Evolutionary conservation across 2,797 vertebrate species (phyloP).

Genomic region (Pseudopleuronectes americanus): DNA sequence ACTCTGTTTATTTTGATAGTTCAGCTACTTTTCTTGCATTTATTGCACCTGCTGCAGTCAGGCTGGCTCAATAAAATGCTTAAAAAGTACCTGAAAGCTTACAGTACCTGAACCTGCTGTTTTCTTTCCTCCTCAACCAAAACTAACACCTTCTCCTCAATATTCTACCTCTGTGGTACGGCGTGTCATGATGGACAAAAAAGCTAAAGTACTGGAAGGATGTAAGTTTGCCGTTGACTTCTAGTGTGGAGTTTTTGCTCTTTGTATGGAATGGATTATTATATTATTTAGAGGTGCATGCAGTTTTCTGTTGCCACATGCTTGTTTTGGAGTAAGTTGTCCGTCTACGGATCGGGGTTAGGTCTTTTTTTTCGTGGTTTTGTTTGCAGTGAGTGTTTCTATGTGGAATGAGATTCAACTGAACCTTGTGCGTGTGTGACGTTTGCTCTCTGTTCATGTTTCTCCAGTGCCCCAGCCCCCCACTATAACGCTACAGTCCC

Average conservation of each 20-base stretch:
- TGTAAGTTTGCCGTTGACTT: constrained; percentile 89
- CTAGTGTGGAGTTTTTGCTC: constrained; percentile 61
- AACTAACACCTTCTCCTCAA: constrained; percentile 92
- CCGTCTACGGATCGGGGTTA: constrained; percentile 1
- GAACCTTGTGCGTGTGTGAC: constrained; percentile 19
- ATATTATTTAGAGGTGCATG: constrained; percentile 64
- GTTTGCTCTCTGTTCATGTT: constrained; percentile 24
- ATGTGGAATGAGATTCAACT: background rate
- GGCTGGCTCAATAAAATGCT: constrained; percentile 39
- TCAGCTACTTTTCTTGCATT: constrained; percentile 58
- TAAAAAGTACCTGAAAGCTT: constrained; percentile 45
- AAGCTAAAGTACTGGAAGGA: constrained; percentile 99
- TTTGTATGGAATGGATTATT: constrained; percentile 52
- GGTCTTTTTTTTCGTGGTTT: background rate
- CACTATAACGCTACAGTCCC: constrained; percentile 94
- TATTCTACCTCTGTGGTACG: constrained; percentile 81
- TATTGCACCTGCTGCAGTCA: constrained; percentile 29
- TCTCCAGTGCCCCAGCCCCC: constrained; percentile 94
- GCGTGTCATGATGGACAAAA: constrained; percentile 88
- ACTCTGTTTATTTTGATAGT: constrained; percentile 3
- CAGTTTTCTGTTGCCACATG: constrained; percentile 27
- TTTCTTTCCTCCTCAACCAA: constrained; percentile 48
- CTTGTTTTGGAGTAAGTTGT: constrained; percentile 51
- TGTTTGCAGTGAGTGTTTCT: constrained; percentile 32
- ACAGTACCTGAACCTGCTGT: constrained; percentile 39